Conservation (phyloP, 1,140 invertebrate genomes). For the Sycophila sp. region DNA sequence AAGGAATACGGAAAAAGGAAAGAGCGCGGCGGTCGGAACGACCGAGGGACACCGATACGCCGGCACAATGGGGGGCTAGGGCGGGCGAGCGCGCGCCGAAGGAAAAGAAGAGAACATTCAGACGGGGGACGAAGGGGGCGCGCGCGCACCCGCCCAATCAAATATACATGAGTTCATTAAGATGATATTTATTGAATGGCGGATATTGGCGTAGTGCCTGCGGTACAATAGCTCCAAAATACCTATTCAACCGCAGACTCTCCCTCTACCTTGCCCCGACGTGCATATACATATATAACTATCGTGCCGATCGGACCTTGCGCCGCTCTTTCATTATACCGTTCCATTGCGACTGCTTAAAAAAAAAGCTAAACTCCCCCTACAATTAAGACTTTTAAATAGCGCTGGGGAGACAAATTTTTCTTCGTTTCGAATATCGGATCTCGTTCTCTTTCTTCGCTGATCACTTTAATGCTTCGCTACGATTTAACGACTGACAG, state of each 20-base stretch:
- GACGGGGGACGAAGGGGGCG: conserved; percentile 32
- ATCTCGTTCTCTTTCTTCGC: too few species aligned
- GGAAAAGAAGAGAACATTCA: conserved; percentile 17
- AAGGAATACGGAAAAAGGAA: neutral
- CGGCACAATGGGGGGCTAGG: neutral
- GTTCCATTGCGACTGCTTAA: neutral
- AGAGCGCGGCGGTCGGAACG: neutral
- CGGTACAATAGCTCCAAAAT: conserved; percentile 53
- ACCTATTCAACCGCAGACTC: conserved; percentile 44
- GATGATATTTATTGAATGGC: conserved; percentile 57
- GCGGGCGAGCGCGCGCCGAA: neutral
- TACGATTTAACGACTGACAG: too few species aligned
- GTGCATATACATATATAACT: neutral
- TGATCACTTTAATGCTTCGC: too few species aligned
- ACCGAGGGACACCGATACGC: neutral
- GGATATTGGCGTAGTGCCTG: conserved; percentile 54
- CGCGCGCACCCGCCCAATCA: conserved; percentile 49
- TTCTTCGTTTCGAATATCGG: too few species aligned
- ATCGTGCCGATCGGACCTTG: neutral
- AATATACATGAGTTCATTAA: conserved; percentile 59
- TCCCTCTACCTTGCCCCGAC: neutral
- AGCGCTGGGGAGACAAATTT: neutral
- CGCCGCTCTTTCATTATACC: conserved; percentile 10
- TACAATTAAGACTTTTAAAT: conserved; percentile 12
- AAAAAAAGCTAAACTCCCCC: neutral